These are phyloP conservation scores for Myotis daubentonii DNA, from an alignment of 2,797 vertebrate genomes.

Conservation along the genomic window DNA sequence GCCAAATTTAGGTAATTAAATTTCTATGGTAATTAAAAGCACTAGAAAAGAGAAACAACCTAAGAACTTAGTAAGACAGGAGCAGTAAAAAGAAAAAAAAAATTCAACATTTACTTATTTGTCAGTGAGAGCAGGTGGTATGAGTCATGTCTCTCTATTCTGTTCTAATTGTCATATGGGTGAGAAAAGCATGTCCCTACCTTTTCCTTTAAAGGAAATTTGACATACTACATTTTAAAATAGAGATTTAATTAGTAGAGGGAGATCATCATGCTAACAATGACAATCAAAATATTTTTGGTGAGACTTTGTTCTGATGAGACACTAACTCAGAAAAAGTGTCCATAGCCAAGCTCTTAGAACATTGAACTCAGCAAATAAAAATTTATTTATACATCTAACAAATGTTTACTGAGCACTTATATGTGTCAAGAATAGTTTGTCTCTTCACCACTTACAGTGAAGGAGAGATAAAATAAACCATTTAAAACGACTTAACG, in stretches of 20 bases:
- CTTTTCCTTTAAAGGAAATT: background rate
- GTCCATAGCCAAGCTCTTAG: background rate
- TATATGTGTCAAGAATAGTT: background rate
- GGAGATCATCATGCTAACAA: background rate
- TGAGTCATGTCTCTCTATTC: background rate
- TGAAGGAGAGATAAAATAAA: background rate
- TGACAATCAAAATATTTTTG: background rate
- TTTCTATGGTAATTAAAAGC: conserved; percentile 8
- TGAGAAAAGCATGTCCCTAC: background rate
- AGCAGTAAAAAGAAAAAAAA: background rate
- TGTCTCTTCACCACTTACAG: background rate
- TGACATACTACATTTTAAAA: background rate
- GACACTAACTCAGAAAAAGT: background rate
- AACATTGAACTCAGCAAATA: background rate
- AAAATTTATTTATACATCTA: background rate
- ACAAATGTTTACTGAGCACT: background rate
- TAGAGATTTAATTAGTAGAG: background rate
- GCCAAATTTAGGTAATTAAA: conserved; percentile 12
- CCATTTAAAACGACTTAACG: background rate
- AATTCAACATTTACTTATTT: background rate
- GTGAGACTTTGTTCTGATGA: background rate
- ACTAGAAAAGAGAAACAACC: background rate
- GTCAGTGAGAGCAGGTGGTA: background rate
- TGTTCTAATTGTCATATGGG: background rate
- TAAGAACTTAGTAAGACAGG: background rate